Evolutionary conservation across 2,797 vertebrate species (phyloP).

Genomic region (Anniella stebbinsi): DNA sequence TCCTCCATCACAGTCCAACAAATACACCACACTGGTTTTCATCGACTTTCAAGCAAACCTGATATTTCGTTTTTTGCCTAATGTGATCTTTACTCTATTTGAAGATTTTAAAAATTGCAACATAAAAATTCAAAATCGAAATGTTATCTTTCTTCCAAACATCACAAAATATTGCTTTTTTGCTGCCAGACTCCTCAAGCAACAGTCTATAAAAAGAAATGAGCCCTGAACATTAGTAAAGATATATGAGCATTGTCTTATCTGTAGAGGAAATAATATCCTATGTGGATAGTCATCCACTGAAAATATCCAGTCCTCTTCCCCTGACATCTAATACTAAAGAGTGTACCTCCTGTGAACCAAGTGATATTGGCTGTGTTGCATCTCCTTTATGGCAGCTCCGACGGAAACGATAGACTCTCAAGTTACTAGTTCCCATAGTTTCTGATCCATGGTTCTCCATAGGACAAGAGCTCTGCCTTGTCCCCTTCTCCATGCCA

Average conservation of each 20-base stretch:
- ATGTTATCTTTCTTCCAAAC: constrained; percentile 15
- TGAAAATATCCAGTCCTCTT: constrained; percentile 38
- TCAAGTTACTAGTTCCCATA: neutral
- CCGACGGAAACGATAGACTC: neutral
- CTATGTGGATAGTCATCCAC: constrained; percentile 31
- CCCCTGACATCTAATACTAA: neutral
- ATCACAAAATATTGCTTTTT: constrained; percentile 51
- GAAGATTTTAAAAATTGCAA: neutral
- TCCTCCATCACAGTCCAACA: too few species aligned
- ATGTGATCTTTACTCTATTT: neutral
- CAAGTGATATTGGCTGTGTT: constrained; percentile 1
- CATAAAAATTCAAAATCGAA: neutral
- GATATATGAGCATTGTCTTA: constrained; percentile 54
- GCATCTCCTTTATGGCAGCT: neutral
- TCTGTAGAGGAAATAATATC: constrained; percentile 49
- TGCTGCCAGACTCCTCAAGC: constrained; percentile 58
- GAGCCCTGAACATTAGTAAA: constrained; percentile 44
- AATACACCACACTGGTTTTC: neutral
- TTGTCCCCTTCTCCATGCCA: neutral
- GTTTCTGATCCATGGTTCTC: neutral
- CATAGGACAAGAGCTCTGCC: neutral
- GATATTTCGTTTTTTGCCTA: neutral
- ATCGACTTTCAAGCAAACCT: neutral
- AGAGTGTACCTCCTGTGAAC: constrained; percentile 22
- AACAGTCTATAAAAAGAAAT: constrained; percentile 36